Conservation (phyloP, 30 jellyfish, hydroid and myxozoan species). For the Euphysa ruthae region DNA sequence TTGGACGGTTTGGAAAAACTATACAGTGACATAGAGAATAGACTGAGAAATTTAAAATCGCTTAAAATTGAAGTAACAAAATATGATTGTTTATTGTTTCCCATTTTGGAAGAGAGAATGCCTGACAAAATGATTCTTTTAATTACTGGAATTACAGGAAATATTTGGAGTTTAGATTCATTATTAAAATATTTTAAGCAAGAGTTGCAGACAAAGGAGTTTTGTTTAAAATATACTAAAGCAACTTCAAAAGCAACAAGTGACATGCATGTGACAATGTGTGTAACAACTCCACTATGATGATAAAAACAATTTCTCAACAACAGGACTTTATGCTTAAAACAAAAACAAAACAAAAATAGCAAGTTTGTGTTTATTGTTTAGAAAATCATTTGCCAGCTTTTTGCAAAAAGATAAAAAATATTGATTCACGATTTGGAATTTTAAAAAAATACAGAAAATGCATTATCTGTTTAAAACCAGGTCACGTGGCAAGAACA, state of each 20-base stretch:
- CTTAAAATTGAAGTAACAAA: background rate
- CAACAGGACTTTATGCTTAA: no score
- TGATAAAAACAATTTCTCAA: no score
- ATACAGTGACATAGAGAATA: slow-evolving; percentile 2
- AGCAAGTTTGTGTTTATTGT: background rate
- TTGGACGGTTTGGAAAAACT: slow-evolving; percentile 13
- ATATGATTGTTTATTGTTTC: background rate
- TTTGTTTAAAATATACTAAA: background rate
- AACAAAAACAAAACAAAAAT: background rate
- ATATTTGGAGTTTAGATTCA: background rate
- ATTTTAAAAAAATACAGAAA: background rate
- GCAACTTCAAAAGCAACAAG: background rate
- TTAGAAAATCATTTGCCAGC: background rate
- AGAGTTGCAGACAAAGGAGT: background rate
- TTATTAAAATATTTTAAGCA: background rate
- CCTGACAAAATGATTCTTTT: background rate
- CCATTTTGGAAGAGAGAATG: background rate
- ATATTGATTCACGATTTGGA: background rate
- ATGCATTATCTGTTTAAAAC: background rate
- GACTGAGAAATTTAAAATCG: slow-evolving; percentile 2
- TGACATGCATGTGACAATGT: no score
- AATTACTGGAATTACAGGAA: background rate
- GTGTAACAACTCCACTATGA: no score
- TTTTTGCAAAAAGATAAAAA: background rate
- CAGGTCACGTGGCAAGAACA: background rate